Conservation (phyloP, 2,797 vertebrate species). For the Muscicapa comitata region DNA sequence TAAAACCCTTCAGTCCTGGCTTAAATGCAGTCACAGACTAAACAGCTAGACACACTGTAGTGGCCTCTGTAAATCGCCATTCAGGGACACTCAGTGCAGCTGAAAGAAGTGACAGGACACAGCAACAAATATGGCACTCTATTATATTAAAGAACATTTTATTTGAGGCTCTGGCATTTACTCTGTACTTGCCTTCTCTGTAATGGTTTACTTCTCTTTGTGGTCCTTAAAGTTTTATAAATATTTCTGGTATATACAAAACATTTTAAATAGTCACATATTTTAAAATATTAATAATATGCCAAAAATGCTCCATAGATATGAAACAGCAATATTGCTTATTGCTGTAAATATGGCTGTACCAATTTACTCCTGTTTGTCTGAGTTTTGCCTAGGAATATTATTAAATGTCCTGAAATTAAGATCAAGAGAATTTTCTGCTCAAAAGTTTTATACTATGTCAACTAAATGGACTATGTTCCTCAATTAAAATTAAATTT, state of each 20-base stretch:
- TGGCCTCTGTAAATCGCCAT: not conserved
- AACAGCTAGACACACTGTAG: not conserved
- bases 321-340: not conserved
- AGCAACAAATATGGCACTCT: not conserved
- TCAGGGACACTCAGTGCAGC: not conserved
- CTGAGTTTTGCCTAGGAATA: not conserved
- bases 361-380: not conserved
- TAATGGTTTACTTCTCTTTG: not conserved
- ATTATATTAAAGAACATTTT: not conserved
- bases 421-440: not conserved
- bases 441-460: not conserved
- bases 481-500: not conserved
- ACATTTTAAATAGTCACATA: not conserved
- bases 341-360: not conserved
- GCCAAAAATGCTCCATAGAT: not conserved
- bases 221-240: not conserved
- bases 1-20: not conserved
- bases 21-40: not conserved
- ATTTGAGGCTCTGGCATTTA: not conserved
- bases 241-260: not conserved
- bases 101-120: not conserved
- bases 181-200: not conserved
- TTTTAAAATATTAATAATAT: not conserved
- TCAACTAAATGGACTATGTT: not conserved
- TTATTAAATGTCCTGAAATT: not conserved